phyloP scores from a whole-genome alignment of 1,140 invertebrate species.

The Lordiphosa collinella region DNA sequence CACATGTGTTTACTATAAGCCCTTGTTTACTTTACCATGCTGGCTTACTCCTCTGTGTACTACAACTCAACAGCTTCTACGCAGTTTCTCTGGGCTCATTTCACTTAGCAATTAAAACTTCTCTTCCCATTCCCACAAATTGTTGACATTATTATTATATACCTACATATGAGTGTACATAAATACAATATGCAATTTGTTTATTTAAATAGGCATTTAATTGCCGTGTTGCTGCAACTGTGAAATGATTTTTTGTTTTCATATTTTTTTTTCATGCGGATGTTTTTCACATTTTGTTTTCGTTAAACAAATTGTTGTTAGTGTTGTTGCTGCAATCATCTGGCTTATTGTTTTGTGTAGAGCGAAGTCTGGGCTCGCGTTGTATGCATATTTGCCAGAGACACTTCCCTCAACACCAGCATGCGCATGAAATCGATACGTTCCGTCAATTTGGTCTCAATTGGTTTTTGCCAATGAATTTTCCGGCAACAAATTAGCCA shows the following conservation, averaged over 20 bases:
- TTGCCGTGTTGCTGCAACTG: constrained; percentile 34
- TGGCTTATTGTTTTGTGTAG: constrained; percentile 38
- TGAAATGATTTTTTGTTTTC: constrained; percentile 29
- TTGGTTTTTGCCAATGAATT: constrained; percentile 28
- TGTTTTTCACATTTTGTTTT: constrained; percentile 25
- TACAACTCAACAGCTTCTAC: background rate
- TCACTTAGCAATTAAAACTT: constrained; percentile 30
- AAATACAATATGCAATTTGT: constrained; percentile 32
- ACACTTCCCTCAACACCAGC: constrained; percentile 38
- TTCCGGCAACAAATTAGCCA: background rate
- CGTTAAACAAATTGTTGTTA: constrained; percentile 42
- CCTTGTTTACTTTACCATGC: too few relatives aligned
- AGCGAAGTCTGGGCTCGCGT: constrained; percentile 16
- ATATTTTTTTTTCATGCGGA: constrained; percentile 39
- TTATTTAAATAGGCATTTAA: constrained; percentile 65
- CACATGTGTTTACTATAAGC: too few relatives aligned
- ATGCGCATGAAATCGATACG: constrained; percentile 66
- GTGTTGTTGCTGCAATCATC: constrained; percentile 8
- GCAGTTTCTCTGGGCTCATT: constrained; percentile 11
- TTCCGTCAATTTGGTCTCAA: constrained; percentile 26
- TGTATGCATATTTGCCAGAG: constrained; percentile 24
- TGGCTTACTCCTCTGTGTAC: background rate
- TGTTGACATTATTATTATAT: constrained; percentile 17
- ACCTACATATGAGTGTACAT: background rate
- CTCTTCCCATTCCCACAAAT: constrained; percentile 7